Evolutionary conservation across 2,888 invertebrate genomes (phyloP), one percentile per base, ranked within the genome.

Genomic region (Clepsis dumicolana): DNA sequence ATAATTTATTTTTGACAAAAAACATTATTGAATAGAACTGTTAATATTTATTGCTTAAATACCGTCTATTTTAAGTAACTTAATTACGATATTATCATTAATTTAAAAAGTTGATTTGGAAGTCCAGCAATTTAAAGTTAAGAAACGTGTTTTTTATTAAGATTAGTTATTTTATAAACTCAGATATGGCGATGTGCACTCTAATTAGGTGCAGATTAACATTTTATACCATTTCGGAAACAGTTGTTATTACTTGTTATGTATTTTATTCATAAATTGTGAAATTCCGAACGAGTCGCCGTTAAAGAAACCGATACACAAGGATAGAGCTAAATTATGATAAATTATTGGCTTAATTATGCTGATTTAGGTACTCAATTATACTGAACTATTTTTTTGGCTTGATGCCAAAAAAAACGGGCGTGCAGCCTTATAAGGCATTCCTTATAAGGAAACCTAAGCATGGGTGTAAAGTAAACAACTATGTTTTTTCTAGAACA

Each of bases 181-280:
- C 53, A 16, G 27, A 21, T 25, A 25, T 57, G 57, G 48, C 10
- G 24, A 38, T 10, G 18, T 50, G 27, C 53, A 25, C 25, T 18
- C 27, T 59, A 59, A 66, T 62, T 67, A 62, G 21, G 35, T n/a
- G 21, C 25, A 29, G n/a, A 66, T 62, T 62, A 62, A 62, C 48
- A 62, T 38, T 56, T 60, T 35, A 61, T 29, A 29, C 35, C 62
- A 53, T 61, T 62, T 56, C 60, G 50, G 38, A 25, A 59, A 50
- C 52, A 38, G 25, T 53, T 54, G 32, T 59, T 4, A 29, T n/a
- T n/a, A 29, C 29, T 29, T 4, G 29, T 41, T 35, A 44, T 54
- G 24, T 24, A 41, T 54, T 53, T 50, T 48, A 63, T 41, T 27
- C 25, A 35, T 57, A 24, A 48, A 32, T 25, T 57, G 32, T 10